Percentiles rank a stretch among this genome's conserved stretches.
Conservation (phyloP, 2,888 invertebrate species). For the Athalia rosae region DNA sequence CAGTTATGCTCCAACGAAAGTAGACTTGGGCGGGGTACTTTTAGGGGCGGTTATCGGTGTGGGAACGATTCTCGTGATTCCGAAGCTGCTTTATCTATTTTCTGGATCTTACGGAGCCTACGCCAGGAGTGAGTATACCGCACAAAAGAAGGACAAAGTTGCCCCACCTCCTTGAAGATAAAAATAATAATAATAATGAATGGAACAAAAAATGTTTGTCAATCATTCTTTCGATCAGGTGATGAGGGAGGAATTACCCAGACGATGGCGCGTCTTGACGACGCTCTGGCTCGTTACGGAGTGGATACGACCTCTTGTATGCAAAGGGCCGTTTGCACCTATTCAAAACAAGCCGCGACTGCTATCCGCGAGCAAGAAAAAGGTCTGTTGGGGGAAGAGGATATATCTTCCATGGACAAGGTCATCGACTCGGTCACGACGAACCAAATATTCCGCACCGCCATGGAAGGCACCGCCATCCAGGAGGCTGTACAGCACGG, state of each 20-base stretch:
- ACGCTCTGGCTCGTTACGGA: conserved; percentile 76
- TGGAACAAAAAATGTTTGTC: background rate
- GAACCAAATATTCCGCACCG: conserved; percentile 66
- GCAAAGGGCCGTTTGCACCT: conserved; percentile 80
- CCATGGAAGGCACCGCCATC: conserved; percentile 76
- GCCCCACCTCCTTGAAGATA: background rate
- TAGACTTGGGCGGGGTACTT: conserved; percentile 88
- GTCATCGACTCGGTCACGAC: conserved; percentile 66
- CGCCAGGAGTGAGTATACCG: conserved; percentile 80
- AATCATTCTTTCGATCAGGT: conserved; percentile 71
- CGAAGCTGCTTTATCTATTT: conserved; percentile 85
- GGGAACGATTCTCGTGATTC: conserved; percentile 86
- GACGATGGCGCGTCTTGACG: conserved; percentile 76
- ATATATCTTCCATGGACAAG: conserved; percentile 62
- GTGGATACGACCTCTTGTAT: conserved; percentile 79
- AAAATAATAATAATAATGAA: background rate
- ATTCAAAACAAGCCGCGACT: conserved; percentile 80
- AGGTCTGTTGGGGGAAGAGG: conserved; percentile 53
- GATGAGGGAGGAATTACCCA: conserved; percentile 80
- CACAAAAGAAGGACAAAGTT: too few species aligned
- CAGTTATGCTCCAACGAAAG: conserved; percentile 84
- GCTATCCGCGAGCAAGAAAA: conserved; percentile 57
- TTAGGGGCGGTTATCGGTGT: conserved; percentile 88
- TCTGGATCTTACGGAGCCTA: conserved; percentile 81
- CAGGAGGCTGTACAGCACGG: conserved; percentile 76